A percentile compares a stretch with the other conserved stretches of the same genome.
Evolutionary conservation across 1,140 invertebrate genomes (phyloP).

Genomic region (Vanessa atalanta): DNA sequence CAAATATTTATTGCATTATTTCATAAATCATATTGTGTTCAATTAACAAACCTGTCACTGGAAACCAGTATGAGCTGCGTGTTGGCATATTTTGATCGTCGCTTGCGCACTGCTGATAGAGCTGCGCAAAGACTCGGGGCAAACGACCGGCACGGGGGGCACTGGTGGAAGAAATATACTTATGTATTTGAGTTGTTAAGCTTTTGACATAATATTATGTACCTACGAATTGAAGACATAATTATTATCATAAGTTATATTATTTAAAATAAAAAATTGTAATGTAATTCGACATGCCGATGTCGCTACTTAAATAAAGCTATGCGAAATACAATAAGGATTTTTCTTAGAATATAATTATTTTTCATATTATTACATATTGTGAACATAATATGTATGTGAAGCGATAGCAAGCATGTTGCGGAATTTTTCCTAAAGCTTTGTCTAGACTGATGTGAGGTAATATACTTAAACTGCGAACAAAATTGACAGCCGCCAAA

Average conservation of each 20-base stretch:
- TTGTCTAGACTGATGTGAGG: no score
- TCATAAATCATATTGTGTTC: not conserved
- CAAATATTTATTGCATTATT: not conserved
- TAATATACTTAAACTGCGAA: no score
- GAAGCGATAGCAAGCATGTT: no score
- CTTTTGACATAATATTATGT: not conserved
- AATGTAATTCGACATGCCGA: no score
- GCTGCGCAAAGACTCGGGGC: constrained; percentile 87
- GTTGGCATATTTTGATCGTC: constrained; percentile 84
- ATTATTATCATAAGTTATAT: not conserved
- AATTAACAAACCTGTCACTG: constrained; percentile 86
- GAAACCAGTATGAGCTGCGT: constrained; percentile 90
- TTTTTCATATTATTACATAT: no score
- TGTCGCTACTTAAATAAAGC: no score
- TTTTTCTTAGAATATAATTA: no score
- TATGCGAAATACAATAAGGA: no score
- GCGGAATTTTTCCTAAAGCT: no score
- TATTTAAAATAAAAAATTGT: not conserved
- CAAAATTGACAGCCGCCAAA: no score
- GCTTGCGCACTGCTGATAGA: constrained; percentile 85
- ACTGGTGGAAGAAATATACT: constrained; percentile 53
- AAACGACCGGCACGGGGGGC: constrained; percentile 91
- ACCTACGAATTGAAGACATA: not conserved
- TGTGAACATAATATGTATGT: no score
- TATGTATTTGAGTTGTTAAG: not conserved